A percentile compares a stretch with the other conserved stretches of the same genome.
These are phyloP conservation scores for Falco novaeseelandiae DNA, from an alignment of 2,797 vertebrate genomes.

Conservation along the genomic window DNA sequence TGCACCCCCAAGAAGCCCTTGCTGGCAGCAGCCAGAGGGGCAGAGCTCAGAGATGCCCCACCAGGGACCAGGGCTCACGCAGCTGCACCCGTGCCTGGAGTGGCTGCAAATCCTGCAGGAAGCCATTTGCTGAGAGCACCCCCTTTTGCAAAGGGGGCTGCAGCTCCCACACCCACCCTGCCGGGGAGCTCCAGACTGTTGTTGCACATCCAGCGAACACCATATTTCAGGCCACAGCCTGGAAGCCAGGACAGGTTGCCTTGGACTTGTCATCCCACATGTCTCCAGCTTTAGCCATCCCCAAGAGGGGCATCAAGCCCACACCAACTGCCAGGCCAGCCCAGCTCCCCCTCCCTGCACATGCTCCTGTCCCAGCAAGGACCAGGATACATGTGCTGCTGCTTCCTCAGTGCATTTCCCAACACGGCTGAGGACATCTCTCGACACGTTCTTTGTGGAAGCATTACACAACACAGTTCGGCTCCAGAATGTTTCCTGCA, in stretches of 20 bases:
- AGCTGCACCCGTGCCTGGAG: neutral
- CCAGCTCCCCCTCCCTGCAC: neutral
- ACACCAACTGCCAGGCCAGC: neutral
- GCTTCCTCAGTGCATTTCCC: neutral
- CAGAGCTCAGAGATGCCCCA: neutral
- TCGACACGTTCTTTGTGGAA: neutral
- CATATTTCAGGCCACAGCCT: neutral
- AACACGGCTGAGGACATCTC: too few species aligned
- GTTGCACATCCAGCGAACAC: neutral
- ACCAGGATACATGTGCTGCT: neutral
- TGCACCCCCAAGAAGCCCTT: neutral
- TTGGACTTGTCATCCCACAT: neutral
- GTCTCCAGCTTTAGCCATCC: neutral
- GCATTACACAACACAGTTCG: neutral
- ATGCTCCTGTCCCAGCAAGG: neutral
- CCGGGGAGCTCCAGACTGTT: too few species aligned
- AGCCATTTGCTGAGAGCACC: neutral
- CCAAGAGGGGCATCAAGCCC: neutral
- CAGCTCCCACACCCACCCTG: neutral
- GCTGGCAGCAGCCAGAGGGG: neutral
- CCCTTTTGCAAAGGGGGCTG: neutral
- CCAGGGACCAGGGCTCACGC: accelerated
- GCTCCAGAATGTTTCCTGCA: neutral
- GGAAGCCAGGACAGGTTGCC: neutral
- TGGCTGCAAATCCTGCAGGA: neutral